phyloP scores from a whole-genome alignment of 2,797 vertebrate species.

The Neopelma chrysocephalum region DNA sequence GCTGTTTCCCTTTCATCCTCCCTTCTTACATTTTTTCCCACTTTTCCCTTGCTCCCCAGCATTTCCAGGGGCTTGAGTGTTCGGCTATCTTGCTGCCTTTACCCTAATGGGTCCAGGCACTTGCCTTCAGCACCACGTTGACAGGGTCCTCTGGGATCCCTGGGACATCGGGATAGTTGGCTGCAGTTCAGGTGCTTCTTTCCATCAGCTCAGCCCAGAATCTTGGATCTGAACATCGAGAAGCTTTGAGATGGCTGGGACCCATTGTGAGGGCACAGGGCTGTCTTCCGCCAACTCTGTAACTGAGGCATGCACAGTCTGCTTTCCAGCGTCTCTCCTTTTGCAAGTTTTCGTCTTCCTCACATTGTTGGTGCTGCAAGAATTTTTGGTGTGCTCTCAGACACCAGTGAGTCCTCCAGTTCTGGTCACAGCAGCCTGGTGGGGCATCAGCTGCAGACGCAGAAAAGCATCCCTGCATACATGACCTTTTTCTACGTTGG shows the following conservation, averaged over 20 bases:
- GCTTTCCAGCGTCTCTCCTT: background rate
- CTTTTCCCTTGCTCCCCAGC: background rate
- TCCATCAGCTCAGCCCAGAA: background rate
- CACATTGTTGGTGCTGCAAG: background rate
- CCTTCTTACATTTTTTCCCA: background rate
- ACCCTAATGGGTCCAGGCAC: rapidly evolving
- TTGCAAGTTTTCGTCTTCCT: background rate
- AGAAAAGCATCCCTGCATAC: background rate
- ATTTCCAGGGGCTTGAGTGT: background rate
- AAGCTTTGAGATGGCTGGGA: background rate
- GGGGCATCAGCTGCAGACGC: background rate
- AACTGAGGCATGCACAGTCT: rapidly evolving
- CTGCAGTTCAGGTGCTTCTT: background rate
- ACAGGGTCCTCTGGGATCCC: background rate
- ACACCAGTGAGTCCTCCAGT: background rate
- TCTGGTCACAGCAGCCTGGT: background rate
- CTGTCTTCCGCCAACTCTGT: background rate
- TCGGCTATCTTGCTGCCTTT: background rate
- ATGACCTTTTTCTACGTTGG: background rate
- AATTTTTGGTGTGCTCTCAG: background rate
- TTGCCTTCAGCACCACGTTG: background rate
- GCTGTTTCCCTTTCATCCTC: background rate
- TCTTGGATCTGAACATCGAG: background rate
- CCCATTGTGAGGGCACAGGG: rapidly evolving
- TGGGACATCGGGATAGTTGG: background rate